Evolutionary conservation across 2,888 invertebrate genomes (phyloP), one percentile per base, ranked within the genome.

Genomic region (Aleiodes leptofemur): DNA sequence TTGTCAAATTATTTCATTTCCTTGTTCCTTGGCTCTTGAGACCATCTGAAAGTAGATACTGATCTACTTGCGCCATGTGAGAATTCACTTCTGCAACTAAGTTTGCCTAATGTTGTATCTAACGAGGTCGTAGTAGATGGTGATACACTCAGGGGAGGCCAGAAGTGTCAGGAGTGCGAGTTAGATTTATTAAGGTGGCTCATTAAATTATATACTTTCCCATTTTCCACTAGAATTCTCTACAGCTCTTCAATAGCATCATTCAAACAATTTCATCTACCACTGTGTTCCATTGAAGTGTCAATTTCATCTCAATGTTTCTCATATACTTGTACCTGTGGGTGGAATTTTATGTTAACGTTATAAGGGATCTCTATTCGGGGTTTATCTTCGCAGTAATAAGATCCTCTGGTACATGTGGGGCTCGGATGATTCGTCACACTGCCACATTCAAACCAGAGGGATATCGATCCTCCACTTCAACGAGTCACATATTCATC

Each of bases 51-150:
- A 34, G 34, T 6, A 34, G 34, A 34, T 34, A 6, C 34, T 34
- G 34, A 34, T 34, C 5, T 2, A 34, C 6, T 6, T 34, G 34
- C 5, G 34, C 34, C 34, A 4, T 59, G 31, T 59, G n/a, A 59
- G 59, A 14, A n/a, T 38, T 16, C 69, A 55, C 48, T 14, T 6
- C 13, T 53, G n/a, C 59, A 68, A 68, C 57, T 56, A 59, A 74
- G 61, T 53, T 51, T n/a, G 51, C 16, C 69, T 73, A 68, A 69
- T 74, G 69, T 55, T 74, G 69, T 55, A 50, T n/a, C 51, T 53
- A 74, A 69, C 69, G 53, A 74, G 69, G 51, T 61, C 53, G 43
- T 61, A 74, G 66, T 66, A 31, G 66, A 73, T 70, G 69, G 38
- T 70, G 69, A 70, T 73, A 66, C 66, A 66, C 72, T 51, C n/a